These are phyloP conservation scores for Crypturellus undulatus DNA, from an alignment of 2,113 vertebrate genomes.

Conservation along the genomic window DNA sequence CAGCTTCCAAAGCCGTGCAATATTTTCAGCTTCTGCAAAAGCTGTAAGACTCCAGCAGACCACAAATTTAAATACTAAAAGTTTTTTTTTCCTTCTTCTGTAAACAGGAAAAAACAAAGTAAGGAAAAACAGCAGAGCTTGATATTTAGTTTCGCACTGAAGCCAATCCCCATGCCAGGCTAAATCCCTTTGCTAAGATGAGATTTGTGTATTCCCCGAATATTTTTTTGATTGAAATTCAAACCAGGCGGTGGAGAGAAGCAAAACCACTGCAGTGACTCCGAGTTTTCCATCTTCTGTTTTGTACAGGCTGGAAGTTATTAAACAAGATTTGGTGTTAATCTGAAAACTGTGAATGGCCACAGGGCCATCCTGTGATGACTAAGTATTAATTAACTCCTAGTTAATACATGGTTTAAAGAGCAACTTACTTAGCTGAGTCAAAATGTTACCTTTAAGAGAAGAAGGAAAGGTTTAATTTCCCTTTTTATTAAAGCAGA, in stretches of 20 bases:
- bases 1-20: not conserved
- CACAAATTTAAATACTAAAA: not conserved
- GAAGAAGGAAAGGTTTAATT: not conserved
- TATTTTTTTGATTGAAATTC: not conserved
- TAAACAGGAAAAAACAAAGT: not conserved
- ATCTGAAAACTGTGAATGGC: not conserved
- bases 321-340: not conserved
- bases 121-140: too few relatives aligned
- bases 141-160: not conserved
- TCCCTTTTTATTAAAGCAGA: not conserved
- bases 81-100: not conserved
- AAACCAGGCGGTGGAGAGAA: not conserved
- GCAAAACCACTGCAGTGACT: not conserved
- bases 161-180: not conserved
- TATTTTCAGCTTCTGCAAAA: not conserved
- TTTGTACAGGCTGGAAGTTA: not conserved
- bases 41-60: not conserved
- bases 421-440: not conserved
- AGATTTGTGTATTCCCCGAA: not conserved
- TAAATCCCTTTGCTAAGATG: not conserved
- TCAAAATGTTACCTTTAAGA: not conserved
- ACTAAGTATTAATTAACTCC: not conserved
- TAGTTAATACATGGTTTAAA: not conserved
- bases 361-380: not conserved
- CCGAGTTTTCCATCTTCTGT: not conserved